Evolutionary conservation across 1,140 invertebrate species (phyloP).

Genomic region (Cecropterus lyciades): DNA sequence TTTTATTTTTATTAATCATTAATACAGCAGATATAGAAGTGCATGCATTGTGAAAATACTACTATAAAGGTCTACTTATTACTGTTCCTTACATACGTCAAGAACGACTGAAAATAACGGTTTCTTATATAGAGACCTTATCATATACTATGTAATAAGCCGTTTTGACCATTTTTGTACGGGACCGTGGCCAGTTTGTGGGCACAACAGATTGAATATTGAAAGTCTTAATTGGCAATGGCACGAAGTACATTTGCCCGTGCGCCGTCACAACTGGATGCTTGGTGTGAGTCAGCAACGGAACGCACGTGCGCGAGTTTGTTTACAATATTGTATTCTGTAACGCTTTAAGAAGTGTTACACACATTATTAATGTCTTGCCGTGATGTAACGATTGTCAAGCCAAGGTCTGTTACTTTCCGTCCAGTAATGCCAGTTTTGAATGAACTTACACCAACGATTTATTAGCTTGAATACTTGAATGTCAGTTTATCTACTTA

Average conservation of each 20-base stretch:
- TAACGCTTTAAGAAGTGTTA: conserved; percentile 58
- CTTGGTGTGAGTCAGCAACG: conserved; percentile 61
- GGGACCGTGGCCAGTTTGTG: background rate
- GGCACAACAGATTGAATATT: background rate
- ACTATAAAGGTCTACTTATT: too few relatives aligned
- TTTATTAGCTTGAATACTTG: background rate
- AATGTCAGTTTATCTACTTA: too few relatives aligned
- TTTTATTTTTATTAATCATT: too few relatives aligned
- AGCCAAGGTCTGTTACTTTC: conserved; percentile 37
- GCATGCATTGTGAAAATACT: too few relatives aligned
- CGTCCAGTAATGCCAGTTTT: conserved; percentile 18
- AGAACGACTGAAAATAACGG: too few relatives aligned
- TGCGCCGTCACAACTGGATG: conserved; percentile 32
- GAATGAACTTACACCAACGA: background rate
- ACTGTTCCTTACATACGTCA: too few relatives aligned
- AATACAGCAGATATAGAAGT: too few relatives aligned
- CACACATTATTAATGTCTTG: conserved; percentile 48
- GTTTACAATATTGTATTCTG: conserved; percentile 75
- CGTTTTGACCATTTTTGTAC: too few relatives aligned
- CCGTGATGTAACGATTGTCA: conserved; percentile 51
- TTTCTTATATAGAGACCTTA: too few relatives aligned
- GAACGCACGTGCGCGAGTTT: conserved; percentile 68
- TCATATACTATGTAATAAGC: too few relatives aligned
- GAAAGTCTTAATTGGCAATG: conserved; percentile 36
- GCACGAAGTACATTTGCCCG: conserved; percentile 6